Base-by-base conservation (phyloP, 2,888 invertebrate genomes). In the Caprella mutica region DNA sequence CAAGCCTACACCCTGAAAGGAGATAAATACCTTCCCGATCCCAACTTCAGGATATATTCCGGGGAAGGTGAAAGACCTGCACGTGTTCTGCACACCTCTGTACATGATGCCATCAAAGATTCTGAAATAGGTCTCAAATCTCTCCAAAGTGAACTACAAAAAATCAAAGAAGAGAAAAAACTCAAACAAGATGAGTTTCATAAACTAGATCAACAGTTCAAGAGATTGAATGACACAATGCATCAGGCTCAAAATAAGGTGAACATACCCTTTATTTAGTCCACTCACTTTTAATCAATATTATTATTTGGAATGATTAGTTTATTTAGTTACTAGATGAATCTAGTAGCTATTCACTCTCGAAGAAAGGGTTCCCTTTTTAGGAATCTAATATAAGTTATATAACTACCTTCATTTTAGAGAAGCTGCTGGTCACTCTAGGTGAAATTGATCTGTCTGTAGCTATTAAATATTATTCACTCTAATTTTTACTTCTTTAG, bases 11-110 rank as follows among this genome's bases (percentile, higher is more conserved):
- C 86, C 1, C 74, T 80, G 46, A 77, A 78, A 65, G 80, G 80
- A 14, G 80, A 85, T 56, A 79, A 78, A 69, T 85, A 81, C 73
- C 80, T 75, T 70, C 87, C 88, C 2, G 82, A 82, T 70, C 88
- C 89, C 19, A 77, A 80, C 71, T 88, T 86, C 73, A 80, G 82
- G 68, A 79, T 81, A 67, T 89, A 87, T 70, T 55, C 57, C 21
- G 63, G 63, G n/a, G 35, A 26, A 29, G 63, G 63, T 14, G 12
- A 55, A 14, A 29, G 24, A 17, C 56, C 43, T 21, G 55, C 59
- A 8, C 52, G 51, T 9, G 61, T 35, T 27, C 48, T 65, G 26
- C 61, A 65, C 27, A 57, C 59, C 5, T 61, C 65, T 17, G 55
- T 65, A n/a, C 42, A 59, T 44, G 48, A 65, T 33, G 33, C 12